These are phyloP conservation scores for Cliona cf. orientalis DNA, from an alignment of 37 sponge, comb jelly and placozoan species.

Conservation along the genomic window DNA sequence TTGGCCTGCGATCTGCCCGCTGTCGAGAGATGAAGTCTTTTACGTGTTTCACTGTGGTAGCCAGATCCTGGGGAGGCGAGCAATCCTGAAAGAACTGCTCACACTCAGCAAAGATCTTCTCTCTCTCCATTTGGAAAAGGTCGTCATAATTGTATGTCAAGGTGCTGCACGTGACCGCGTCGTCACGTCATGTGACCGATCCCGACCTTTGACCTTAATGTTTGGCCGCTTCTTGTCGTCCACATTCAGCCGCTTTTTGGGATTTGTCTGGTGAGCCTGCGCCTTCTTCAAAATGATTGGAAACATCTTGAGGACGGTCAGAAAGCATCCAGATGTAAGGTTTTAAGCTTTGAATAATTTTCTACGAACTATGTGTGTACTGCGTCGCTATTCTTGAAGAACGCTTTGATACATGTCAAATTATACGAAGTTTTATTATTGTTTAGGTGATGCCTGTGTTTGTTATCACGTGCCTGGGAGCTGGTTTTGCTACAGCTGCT, in stretches of 20 bases:
- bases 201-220: no score
- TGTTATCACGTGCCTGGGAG: conserved; percentile 55
- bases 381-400: no score
- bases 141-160: no score
- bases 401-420: no score
- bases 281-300: background rate
- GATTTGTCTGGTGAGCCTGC: no score
- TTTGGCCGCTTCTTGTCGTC: no score
- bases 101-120: background rate
- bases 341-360: background rate
- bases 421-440: background rate
- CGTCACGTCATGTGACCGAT: no score
- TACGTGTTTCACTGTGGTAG: background rate
- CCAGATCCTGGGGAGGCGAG: conserved; percentile 31
- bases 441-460: conserved; percentile 67
- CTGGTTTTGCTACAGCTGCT: conserved; percentile 29
- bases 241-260: no score
- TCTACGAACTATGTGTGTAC: background rate
- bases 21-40: conserved; percentile 14
- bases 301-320: conserved; percentile 10
- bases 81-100: conserved; percentile 34
- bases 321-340: conserved; percentile 48
- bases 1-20: background rate
- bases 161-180: no score
- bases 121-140: background rate